Base-by-base conservation (phyloP, 2,888 invertebrate species). In the Protodeltote pygarga region DNA sequence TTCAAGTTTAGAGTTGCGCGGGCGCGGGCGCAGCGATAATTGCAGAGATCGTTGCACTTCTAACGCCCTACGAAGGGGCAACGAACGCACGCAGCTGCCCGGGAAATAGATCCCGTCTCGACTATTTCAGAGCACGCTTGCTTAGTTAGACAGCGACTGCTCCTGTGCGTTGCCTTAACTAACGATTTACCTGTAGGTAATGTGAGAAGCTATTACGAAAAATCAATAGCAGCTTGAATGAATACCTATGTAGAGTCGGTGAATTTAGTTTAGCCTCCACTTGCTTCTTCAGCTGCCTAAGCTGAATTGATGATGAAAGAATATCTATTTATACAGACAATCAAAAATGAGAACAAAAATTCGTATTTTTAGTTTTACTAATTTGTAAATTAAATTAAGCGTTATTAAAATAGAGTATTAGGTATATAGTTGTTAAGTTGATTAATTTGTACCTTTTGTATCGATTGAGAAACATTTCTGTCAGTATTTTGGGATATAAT, bases 21-120 rank as follows among this genome's bases (percentile, higher is more conserved):
- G 76, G 81, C 80, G 77, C 79, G 77, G 76, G 74, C 74, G 75
- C 75, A 72, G 72, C 79, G 77, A 81, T 87, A 84, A 86, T 85
- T 85, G 88, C 81, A 80, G 83, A 86, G 89, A 89, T 84, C 91
- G 87, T 87, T 88, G 89, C 84, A 89, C 89, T 89, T 90, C 90
- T 90, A 90, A 89, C 85, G 87, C 87, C 83, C 86, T 81, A 77
- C 76, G 79, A 71, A 77, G 82, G 91, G 89, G 89, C 89, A 91
- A 90, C 83, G 90, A 85, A 87, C 91, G 87, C 87, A 71, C 77
- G 85, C 91, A 91, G 90, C 91, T 90, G 91, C 89, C 85, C 87
- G 87, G 87, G 87, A 89, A 91, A 90, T 89, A 89, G 88, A 91
- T 89, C 89, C 87, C 87, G 87, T 85, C 88, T 77, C 78, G 87